phyloP scores from a whole-genome alignment of 2,888 invertebrate species.

The Eledone cirrhosa region DNA sequence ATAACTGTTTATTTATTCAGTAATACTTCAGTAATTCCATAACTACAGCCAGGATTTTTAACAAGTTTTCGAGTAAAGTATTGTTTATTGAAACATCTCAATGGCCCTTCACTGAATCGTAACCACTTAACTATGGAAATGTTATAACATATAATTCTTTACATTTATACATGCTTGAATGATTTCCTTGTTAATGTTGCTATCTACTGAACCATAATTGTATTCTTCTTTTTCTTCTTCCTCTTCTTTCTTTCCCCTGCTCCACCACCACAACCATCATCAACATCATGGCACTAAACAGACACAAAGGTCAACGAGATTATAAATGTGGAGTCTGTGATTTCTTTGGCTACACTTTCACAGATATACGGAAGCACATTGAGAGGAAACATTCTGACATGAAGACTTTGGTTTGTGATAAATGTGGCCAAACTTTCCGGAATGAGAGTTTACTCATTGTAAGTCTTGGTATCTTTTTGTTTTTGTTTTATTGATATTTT shows the following conservation, averaged over 20 bases:
- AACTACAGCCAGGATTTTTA: no score
- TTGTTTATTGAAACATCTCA: no score
- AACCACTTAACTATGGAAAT: no score
- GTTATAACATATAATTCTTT: no score
- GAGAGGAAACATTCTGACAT: constrained; percentile 65
- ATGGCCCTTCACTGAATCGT: no score
- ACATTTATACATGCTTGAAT: no score
- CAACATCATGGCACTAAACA: constrained; percentile 37
- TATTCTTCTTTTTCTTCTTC: background rate
- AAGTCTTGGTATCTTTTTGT: constrained; percentile 28
- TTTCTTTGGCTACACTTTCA: constrained; percentile 68
- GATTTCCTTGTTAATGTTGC: no score
- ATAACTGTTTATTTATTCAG: no score
- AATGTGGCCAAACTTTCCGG: constrained; percentile 61
- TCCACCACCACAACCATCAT: background rate
- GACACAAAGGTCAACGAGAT: constrained; percentile 67
- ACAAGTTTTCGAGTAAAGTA: no score
- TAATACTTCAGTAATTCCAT: no score
- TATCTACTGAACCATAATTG: no score
- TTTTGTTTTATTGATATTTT: background rate
- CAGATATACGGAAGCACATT: constrained; percentile 68
- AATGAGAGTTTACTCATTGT: constrained; percentile 53
- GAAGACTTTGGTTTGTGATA: constrained; percentile 60
- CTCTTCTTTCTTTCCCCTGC: background rate
- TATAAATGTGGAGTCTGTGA: constrained; percentile 68